Conservation (phyloP, 1,140 invertebrate genomes). For the Pachypsylla venusta region DNA sequence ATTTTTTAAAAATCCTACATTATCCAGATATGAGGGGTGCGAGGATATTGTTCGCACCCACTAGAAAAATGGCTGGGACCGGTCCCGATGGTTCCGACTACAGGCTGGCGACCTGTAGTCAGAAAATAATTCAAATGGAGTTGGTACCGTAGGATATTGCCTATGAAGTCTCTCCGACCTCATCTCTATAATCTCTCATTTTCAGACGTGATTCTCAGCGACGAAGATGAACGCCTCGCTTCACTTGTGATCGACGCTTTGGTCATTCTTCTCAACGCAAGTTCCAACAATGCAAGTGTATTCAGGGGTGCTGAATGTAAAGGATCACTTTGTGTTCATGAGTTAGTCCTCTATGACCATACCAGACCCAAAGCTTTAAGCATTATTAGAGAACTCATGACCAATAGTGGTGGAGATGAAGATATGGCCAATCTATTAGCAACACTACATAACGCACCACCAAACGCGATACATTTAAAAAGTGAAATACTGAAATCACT, state of each 20-base stretch:
- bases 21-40: too few relatives aligned
- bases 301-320: conserved; percentile 87
- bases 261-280: conserved; percentile 59
- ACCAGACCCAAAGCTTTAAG: conserved; percentile 29
- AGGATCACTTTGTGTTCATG: conserved; percentile 78
- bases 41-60: too few relatives aligned
- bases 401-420: conserved; percentile 83
- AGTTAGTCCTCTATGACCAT: conserved; percentile 55
- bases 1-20: too few relatives aligned
- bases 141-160: too few relatives aligned
- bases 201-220: conserved; percentile 38
- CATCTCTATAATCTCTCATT: conserved; percentile 19
- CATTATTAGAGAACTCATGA: conserved; percentile 71
- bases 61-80: too few relatives aligned
- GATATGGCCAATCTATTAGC: conserved; percentile 85
- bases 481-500: conserved; percentile 80
- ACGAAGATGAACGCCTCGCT: conserved; percentile 61
- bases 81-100: too few relatives aligned
- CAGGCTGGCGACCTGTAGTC: too few relatives aligned
- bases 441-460: conserved; percentile 73
- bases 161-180: too few relatives aligned
- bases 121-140: too few relatives aligned
- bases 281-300: conserved; percentile 76
- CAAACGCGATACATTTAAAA: conserved; percentile 65
- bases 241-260: conserved; percentile 74